Evolutionary conservation across 2,113 vertebrate genomes (phyloP).

Genomic region (Paracanthobrama guichenoti): DNA sequence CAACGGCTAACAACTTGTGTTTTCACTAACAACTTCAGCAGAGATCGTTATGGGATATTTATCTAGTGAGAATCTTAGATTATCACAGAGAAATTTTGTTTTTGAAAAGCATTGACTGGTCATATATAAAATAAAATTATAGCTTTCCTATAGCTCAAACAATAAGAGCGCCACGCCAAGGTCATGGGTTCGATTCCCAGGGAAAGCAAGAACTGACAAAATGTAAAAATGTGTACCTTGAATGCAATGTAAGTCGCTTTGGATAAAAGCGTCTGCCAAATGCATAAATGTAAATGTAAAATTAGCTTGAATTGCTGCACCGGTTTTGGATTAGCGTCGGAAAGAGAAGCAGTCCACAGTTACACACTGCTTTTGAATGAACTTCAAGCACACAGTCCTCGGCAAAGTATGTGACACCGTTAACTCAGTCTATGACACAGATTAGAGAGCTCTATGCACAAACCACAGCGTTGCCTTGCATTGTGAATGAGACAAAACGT

Average conservation of each 20-base stretch:
- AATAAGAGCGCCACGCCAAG: no score
- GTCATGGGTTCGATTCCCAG: no score
- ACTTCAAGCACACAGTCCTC: slow-evolving; percentile 35
- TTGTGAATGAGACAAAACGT: slow-evolving; percentile 35
- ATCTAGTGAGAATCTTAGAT: slow-evolving; percentile 45
- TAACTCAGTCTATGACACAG: slow-evolving; percentile 48
- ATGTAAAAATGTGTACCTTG: no score
- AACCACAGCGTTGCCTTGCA: slow-evolving; percentile 51
- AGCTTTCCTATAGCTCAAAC: no score
- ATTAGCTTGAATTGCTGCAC: slow-evolving; percentile 50
- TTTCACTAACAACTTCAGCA: slow-evolving; percentile 37
- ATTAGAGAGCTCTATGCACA: slow-evolving; percentile 48
- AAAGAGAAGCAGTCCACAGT: slow-evolving; percentile 64
- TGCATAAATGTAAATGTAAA: no score
- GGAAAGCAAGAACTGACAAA: no score
- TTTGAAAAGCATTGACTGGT: slow-evolving; percentile 61
- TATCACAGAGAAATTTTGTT: slow-evolving; percentile 41
- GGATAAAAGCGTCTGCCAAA: no score
- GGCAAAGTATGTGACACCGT: slow-evolving; percentile 30
- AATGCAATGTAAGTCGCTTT: no score
- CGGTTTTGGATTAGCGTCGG: slow-evolving; percentile 65
- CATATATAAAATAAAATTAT: slow-evolving; percentile 47
- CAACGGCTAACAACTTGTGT: slow-evolving; percentile 39
- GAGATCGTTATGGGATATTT: slow-evolving; percentile 63
- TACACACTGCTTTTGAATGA: slow-evolving; percentile 59